These are phyloP conservation scores for Pseudorhombus dupliciocellatus DNA, from an alignment of 2,113 vertebrate genomes.

Conservation along the genomic window DNA sequence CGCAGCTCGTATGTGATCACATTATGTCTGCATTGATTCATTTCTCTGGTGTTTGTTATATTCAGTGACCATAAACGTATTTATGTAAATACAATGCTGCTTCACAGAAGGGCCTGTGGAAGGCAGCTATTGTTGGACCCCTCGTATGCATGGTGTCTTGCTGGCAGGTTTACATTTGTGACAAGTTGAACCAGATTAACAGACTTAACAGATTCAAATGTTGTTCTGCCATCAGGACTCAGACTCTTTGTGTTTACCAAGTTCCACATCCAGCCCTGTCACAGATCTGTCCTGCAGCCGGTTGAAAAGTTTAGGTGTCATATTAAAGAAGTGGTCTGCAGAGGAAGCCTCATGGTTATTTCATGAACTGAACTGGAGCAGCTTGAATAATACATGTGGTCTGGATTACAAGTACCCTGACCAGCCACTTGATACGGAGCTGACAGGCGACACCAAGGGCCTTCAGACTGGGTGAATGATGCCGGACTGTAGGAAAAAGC, in stretches of 20 bases:
- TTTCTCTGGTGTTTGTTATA: no score
- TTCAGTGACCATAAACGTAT: no score
- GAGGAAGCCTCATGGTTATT: conserved; percentile 67
- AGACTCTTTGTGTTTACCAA: background rate
- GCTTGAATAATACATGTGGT: conserved; percentile 77
- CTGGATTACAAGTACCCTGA: conserved; percentile 27
- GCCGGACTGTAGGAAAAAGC: background rate
- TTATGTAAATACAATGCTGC: background rate
- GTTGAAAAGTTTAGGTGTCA: background rate
- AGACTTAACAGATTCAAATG: background rate
- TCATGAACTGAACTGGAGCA: conserved; percentile 51
- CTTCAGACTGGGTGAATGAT: conserved; percentile 6
- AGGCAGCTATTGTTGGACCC: background rate
- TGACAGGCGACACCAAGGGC: conserved; percentile 67
- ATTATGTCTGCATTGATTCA: background rate
- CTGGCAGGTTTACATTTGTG: background rate
- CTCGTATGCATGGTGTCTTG: background rate
- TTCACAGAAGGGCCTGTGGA: conserved; percentile 36
- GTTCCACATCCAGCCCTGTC: background rate
- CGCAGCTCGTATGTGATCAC: background rate
- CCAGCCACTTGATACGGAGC: conserved; percentile 65
- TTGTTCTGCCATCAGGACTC: background rate
- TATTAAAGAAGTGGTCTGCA: conserved; percentile 15
- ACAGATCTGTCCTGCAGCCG: background rate
- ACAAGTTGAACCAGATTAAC: no score